Evolutionary conservation across 2,797 vertebrate species (phyloP), one percentile per base, ranked within the genome.

Genomic region (Dallia pectoralis): DNA sequence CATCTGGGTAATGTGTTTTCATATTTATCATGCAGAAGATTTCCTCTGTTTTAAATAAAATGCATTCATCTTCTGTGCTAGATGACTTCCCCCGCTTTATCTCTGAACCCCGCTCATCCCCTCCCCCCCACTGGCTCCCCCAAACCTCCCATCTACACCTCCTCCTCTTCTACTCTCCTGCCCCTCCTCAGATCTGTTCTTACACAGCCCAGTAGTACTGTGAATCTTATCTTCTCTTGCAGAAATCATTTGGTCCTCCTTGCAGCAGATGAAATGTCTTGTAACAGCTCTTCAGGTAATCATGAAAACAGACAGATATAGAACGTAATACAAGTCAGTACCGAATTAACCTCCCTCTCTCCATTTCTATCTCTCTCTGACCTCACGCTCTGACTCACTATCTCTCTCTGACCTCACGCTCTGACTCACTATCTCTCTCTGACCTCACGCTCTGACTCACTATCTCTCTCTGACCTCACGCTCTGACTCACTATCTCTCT

Each of bases 181-280:
- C 66, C 25, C 40, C 25, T 22, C 47, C 40, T 8, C 67, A 30
- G 16, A 69, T 69, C n/a, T 36, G 59, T 29, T 70, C 75, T 77
- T 92, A 93, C 93, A 94, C 91, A 95, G 94, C 93, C 92, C 29
- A 95, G 94, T 94, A 95, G 94, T 94, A 94, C 95, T 96, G 94
- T 96, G 94, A 96, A 96, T 95, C 93, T 95, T 96, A 96, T 96
- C 95, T 96, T 96, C 95, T 96, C 94, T 96, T 96, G 94, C 95
- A 96, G 95, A 96, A 95, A 96, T 96, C 94, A 96, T 94, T 96
- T 96, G 94, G 94, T 96, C 95, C 94, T 96, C 95, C 94, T 96
- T 96, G 95, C 95, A 94, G 94, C 95, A 94, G 95, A 96, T 96
- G 95, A 96, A 95, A 96, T 96, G 95, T 96, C 95, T 96, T 96